Evolutionary conservation across 2,888 invertebrate genomes (phyloP), one percentile per base, ranked within the genome.

Genomic region (Neuroscelio doddi): DNA sequence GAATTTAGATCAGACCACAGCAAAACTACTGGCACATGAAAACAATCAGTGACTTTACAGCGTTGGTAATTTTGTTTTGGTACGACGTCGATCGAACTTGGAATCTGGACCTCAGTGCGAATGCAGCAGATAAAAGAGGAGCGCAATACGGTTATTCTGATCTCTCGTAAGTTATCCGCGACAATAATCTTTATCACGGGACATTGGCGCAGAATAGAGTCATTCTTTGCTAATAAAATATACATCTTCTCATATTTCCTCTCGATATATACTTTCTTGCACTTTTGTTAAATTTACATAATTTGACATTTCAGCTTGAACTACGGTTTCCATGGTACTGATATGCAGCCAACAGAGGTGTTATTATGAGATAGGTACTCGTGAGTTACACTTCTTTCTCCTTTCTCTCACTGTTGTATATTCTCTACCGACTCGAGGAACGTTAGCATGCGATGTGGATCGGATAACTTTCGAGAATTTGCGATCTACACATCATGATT

Each of bases 71-170:
- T n/a, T n/a, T n/a, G n/a, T n/a, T n/a, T n/a, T n/a, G n/a, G n/a
- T n/a, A n/a, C n/a, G n/a, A n/a, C n/a, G n/a, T n/a, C n/a, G n/a
- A n/a, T n/a, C n/a, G n/a, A n/a, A n/a, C n/a, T n/a, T n/a, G n/a
- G n/a, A n/a, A n/a, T n/a, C n/a, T n/a, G n/a, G n/a, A n/a, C n/a
- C n/a, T n/a, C n/a, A n/a, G n/a, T n/a, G n/a, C n/a, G n/a, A n/a
- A n/a, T n/a, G n/a, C n/a, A n/a, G n/a, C n/a, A n/a, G n/a, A n/a
- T 73, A 76, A 74, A 74, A 73, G 77, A 75, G 78, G 68, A 77
- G 76, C 72, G 64, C 73, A 69, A 71, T 70, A 70, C 67, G 71
- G 69, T 71, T 59, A 68, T 68, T 70, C 67, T 58, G 69, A 73
- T 71, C 71, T 77, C 71, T 78, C 77, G 80, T 75, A 75, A 76